Evolutionary conservation across 2,797 vertebrate genomes (phyloP), one percentile per base, ranked within the genome.

Genomic region (Phrynocephalus vlangalii): DNA sequence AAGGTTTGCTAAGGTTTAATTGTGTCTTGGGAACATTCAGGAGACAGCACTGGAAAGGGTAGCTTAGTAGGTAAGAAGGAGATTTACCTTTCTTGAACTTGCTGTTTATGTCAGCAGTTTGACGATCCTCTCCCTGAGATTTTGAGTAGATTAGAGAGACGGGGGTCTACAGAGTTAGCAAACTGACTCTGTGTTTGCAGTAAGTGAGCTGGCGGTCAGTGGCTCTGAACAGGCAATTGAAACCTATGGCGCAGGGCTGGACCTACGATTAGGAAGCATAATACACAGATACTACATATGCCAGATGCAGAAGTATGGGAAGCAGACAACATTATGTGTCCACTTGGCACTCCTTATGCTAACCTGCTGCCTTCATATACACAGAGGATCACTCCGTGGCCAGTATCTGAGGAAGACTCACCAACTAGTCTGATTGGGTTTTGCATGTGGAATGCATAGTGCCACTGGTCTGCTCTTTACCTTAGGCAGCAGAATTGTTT

Each of bases 1-100:
- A n/a, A 22, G 8, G 79, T 52, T 80, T 50, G 48, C 33, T 72
- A n/a, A 22, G 8, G 79, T 52, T 80, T 50, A 81, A 22, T 26
- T 18, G 84, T 30, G 63, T 18, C 18, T 4, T 48, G 72, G 84
- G 63, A 75, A 72, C 73, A 66, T 52, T 16, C 3, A 28, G 6
- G 22, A 86, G 52, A 44, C 28, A 15, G 28, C 28, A 6, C 67
- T 1, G 1, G 15, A 82, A 28, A 67, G 52, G 26, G 83, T 15
- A 28, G 38, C 38, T 70, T 88, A 88, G 33, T 72, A 71, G 89
- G 18, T 86, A 15, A 26, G 9, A 86, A 82, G 60, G 84, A 86
- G 75, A 81, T 81, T 79, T 81, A 68, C 79, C 30, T 38, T 63
- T 78, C 16, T 30, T 30, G 44, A 50, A 82, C 88, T 56, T 86